Evolutionary conservation across 2,113 vertebrate species (phyloP).

Genomic region (Lutjanus erythropterus): DNA sequence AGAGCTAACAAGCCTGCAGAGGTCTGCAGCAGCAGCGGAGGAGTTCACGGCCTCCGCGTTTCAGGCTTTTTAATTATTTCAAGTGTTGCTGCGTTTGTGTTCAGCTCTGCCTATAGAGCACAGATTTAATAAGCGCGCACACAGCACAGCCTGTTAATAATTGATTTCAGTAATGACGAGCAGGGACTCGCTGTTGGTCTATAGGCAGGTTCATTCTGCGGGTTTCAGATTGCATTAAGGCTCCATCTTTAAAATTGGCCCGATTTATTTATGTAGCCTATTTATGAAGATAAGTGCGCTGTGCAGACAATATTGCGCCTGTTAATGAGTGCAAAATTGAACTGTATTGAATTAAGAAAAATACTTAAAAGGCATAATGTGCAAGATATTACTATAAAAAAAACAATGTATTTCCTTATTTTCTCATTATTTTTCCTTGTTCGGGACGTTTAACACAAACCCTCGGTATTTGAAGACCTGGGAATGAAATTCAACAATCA

Average conservation of each 20-base stretch:
- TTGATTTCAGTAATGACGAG: conserved; percentile 66
- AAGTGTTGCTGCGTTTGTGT: conserved; percentile 47
- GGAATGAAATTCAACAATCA: no score
- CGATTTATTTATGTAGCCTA: conserved; percentile 1
- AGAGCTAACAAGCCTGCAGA: conserved; percentile 70
- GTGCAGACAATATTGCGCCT: neutral
- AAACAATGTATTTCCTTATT: no score
- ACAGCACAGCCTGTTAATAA: conserved; percentile 40
- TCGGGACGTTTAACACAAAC: no score
- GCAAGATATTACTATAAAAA: no score
- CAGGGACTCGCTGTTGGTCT: conserved; percentile 26
- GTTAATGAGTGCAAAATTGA: neutral
- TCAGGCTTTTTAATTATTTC: conserved; percentile 73
- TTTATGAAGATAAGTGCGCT: neutral
- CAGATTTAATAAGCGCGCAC: conserved; percentile 60
- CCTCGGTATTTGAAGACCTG: no score
- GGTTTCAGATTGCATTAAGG: conserved; percentile 31
- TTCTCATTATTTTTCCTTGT: no score
- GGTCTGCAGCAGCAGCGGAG: conserved; percentile 51
- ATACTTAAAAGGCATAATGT: no score
- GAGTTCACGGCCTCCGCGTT: conserved; percentile 69
- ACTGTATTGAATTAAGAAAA: neutral
- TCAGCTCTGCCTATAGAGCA: conserved; percentile 57
- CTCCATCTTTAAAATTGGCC: neutral
- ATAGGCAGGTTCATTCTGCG: conserved; percentile 12